Conservation (phyloP, 2,797 vertebrate species). For the Coracias cyanogaster region DNA sequence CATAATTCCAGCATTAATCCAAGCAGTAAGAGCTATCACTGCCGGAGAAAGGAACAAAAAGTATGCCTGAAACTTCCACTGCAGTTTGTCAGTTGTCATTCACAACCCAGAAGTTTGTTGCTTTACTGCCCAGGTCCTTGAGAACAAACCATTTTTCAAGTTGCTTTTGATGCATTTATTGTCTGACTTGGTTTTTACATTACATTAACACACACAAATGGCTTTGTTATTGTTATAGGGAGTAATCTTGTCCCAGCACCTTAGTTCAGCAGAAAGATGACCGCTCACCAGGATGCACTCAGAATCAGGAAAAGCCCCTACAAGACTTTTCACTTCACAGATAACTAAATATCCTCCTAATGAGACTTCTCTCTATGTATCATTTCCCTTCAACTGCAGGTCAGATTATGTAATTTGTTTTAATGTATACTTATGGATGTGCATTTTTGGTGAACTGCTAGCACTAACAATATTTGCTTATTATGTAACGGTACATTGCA, state of each 20-base stretch:
- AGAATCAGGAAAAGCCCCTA: not conserved
- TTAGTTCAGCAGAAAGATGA: not conserved
- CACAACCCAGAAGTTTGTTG: not conserved
- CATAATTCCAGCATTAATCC: not conserved
- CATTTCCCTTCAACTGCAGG: not conserved
- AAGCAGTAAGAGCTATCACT: not conserved
- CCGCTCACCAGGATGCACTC: not conserved
- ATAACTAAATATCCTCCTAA: not conserved
- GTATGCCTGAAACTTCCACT: not conserved
- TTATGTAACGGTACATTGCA: not conserved
- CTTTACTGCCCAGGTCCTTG: not conserved
- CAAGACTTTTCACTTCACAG: not conserved
- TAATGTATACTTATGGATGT: not conserved
- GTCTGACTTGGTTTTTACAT: constrained; percentile 5
- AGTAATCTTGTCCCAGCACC: not conserved
- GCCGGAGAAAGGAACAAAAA: not conserved
- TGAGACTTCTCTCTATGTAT: not conserved
- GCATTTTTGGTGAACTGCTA: not conserved
- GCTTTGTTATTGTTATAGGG: not conserved
- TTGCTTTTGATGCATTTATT: not conserved
- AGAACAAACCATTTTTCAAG: not conserved
- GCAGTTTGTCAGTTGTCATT: too few relatives aligned
- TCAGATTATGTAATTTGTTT: not conserved
- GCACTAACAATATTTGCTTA: not conserved
- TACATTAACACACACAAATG: not conserved